Evolutionary conservation across 2,888 invertebrate genomes (phyloP), one percentile per base, ranked within the genome.

Genomic region (Callyntrura guangdongensis): DNA sequence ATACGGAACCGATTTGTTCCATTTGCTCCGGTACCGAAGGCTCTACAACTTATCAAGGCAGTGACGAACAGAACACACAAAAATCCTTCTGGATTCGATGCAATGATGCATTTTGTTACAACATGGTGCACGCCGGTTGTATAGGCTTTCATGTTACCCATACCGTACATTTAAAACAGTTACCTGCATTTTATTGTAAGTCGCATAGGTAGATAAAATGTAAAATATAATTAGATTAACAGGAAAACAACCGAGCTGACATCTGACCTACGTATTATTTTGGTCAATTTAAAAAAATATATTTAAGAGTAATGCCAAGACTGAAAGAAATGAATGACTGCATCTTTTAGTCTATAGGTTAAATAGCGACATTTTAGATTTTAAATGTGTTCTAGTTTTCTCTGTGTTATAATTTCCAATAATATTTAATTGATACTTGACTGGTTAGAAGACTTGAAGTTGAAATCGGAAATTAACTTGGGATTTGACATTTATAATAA

Each of bases 111-210:
- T 90, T 94, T 36, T 94, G 94, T 86, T 91, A 91, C 25, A 89
- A 90, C 47, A 59, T 92, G n/a, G 93, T 93, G 1, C 94, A 94
- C 91, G 81, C 93, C 0, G 25, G 79, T 3, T 94, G 94, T 82
- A 72, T 94, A 3, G 94, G 94, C 9, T 94, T 94, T 81, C 74
- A 79, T 22, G 90, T 93, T 0, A 84, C 86, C 22, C 83, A 89
- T 56, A 27, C 69, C 9, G 47, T 83, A 1, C 89, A 92, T 27
- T 85, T 93, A 14, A 91, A 84, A 86, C 84, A 87, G 59, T 91
- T 94, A 53, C 94, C 94, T 22, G 92, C 92, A n/a, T 94, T 64
- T 83, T 93, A 90, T 49, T 94, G 94, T 89, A 85, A 87, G 72
- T 14, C 56, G 14, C 93, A 93, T 79, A 84, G 93, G 69, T 90